Conservation (phyloP, 2,113 vertebrate genomes). For the Cinclus cinclus region DNA sequence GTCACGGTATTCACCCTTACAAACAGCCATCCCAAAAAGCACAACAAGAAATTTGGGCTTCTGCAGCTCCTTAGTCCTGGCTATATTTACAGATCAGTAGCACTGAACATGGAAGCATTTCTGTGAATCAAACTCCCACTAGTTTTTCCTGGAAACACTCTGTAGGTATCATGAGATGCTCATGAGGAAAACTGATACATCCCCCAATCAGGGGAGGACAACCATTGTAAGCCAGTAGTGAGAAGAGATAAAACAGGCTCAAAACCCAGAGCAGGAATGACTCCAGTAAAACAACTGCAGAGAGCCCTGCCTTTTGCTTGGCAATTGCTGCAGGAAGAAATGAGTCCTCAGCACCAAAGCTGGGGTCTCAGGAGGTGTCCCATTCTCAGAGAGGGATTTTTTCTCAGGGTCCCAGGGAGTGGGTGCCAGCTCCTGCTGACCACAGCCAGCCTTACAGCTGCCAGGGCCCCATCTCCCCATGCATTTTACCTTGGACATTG, state of each 20-base stretch:
- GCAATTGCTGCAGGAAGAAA: not conserved
- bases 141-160: not conserved
- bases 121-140: not conserved
- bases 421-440: not conserved
- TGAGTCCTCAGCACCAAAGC: not conserved
- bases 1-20: not conserved
- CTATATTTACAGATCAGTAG: not conserved
- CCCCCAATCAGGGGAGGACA: not conserved
- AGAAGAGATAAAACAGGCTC: not conserved
- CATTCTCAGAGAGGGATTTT: rapidly evolving
- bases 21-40: not conserved
- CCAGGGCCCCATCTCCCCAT: not conserved
- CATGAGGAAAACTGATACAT: not conserved
- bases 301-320: not conserved
- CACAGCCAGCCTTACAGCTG: not conserved
- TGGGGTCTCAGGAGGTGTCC: not conserved
- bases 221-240: rapidly evolving
- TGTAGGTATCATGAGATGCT: not conserved
- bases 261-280: not conserved
- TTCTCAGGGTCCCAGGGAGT: not conserved
- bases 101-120: not conserved
- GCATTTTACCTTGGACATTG: not conserved
- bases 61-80: not conserved
- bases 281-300: not conserved
- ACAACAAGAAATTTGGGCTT: not conserved